These are phyloP conservation scores for Lepus americanus DNA, from an alignment of 2,113 vertebrate genomes.

Conservation along the genomic window DNA sequence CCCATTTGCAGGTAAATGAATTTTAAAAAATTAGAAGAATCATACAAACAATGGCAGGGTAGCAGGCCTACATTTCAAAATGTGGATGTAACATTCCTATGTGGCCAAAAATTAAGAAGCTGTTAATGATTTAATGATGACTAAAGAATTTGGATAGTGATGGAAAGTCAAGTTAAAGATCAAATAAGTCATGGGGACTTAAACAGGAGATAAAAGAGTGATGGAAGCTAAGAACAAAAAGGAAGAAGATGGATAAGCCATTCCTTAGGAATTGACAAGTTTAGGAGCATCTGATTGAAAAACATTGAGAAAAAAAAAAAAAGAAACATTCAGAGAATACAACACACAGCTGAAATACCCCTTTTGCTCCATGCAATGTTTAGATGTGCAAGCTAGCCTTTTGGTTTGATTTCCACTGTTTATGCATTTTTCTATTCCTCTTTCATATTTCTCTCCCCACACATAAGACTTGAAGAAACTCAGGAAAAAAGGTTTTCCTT, in stretches of 20 bases:
- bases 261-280: slow-evolving; percentile 42
- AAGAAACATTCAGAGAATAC: slow-evolving; percentile 17
- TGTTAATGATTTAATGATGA: neutral
- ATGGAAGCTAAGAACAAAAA: neutral
- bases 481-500: slow-evolving; percentile 56
- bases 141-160: neutral
- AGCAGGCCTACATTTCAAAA: neutral
- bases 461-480: slow-evolving; percentile 64
- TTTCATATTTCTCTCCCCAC: slow-evolving; percentile 58
- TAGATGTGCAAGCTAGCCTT: slow-evolving; percentile 4
- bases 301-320: slow-evolving; percentile 32
- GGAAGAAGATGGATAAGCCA: neutral
- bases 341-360: neutral
- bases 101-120: neutral
- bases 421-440: slow-evolving; percentile 62
- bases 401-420: slow-evolving; percentile 58
- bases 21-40: neutral
- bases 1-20: neutral
- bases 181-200: neutral
- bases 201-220: neutral
- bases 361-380: neutral
- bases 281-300: slow-evolving; percentile 42
- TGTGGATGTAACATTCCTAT: neutral
- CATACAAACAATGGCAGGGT: neutral
- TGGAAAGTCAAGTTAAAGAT: slow-evolving; percentile 38